Base-by-base conservation (phyloP, 2,888 invertebrate species). In the Philopedon plagiatum region DNA sequence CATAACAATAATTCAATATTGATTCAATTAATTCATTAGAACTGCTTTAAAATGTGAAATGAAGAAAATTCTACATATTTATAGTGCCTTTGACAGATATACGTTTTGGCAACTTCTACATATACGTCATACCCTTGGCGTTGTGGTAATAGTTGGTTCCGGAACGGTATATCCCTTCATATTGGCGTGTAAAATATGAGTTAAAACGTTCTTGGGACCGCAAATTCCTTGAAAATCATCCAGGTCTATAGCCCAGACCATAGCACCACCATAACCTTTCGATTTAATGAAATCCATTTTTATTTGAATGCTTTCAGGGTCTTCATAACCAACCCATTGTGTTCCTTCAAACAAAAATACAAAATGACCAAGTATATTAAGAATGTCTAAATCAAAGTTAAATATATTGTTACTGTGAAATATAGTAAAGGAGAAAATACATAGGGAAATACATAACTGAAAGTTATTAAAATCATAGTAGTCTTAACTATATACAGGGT, bases 171-270 rank as follows among this genome's bases (percentile, higher is more conserved):
- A 92, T 5, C 87, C 86, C 69, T 89, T 89, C 93, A 96, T 93
- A 79, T 90, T 91, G 21, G 91, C 88, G 79, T 92, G 86, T 56
- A 96, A 86, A 61, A 94, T 89, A 73, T 92, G 91, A 75, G 93
- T 92, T 8, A 96, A 85, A 0, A 91, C 89, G 83, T 96, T 94
- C 80, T 90, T 89, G 0, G 90, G 88, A 0, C 96, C 96, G 80
- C 96, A 96, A 0, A 94, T 82, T 0, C 95, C 95, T 69, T 89
- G 89, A 83, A 95, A 96, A 83, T 96, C 96, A 71, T 97, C 96
- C 95, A 96, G 95, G 78, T 94, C 94, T 54, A 96, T 92, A 21
- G 96, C 96, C 96, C 96, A 96, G 15, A 91, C 93, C 96, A 96
- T 96, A 0, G 94, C 95, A 0, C 96, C 96, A 0, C 92, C 92